These are phyloP conservation scores for Ranitomeya variabilis DNA, from an alignment of 2,113 vertebrate species.

Conservation along the genomic window DNA sequence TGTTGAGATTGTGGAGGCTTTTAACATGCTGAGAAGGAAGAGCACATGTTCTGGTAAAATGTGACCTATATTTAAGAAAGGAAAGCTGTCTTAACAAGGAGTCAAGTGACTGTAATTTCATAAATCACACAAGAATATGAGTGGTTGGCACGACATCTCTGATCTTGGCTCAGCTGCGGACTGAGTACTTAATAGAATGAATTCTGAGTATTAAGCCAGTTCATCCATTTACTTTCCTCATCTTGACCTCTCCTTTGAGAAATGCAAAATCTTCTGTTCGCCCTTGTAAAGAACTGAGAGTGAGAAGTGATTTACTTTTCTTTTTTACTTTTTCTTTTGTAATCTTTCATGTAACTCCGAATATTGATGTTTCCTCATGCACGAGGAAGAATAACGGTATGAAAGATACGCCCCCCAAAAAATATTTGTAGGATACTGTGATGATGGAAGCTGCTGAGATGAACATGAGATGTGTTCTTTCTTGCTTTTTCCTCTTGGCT, in stretches of 20 bases:
- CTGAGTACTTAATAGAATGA: not conserved
- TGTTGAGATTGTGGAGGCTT: not conserved
- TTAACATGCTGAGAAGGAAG: conserved; percentile 11
- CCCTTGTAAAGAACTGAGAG: not conserved
- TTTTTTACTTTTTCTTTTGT: not conserved
- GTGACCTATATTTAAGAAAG: conserved; percentile 39
- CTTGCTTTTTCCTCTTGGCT: too few relatives aligned
- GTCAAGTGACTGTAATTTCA: conserved; percentile 39
- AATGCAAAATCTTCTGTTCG: not conserved
- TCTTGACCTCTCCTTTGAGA: conserved; percentile 25
- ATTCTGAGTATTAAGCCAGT: not conserved
- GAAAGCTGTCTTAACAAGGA: conserved; percentile 25
- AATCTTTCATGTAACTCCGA: not conserved
- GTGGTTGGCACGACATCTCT: not conserved
- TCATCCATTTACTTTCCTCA: not conserved
- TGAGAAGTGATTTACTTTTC: not conserved
- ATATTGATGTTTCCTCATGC: not conserved
- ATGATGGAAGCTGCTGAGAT: not conserved
- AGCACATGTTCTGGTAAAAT: not conserved
- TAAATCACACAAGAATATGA: not conserved
- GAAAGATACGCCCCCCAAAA: not conserved
- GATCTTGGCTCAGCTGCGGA: not conserved
- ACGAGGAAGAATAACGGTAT: not conserved
- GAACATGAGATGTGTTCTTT: not conserved
- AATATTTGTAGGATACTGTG: not conserved